Evolutionary conservation across 2,113 vertebrate genomes (phyloP).

Genomic region (Sturnira hondurensis): DNA sequence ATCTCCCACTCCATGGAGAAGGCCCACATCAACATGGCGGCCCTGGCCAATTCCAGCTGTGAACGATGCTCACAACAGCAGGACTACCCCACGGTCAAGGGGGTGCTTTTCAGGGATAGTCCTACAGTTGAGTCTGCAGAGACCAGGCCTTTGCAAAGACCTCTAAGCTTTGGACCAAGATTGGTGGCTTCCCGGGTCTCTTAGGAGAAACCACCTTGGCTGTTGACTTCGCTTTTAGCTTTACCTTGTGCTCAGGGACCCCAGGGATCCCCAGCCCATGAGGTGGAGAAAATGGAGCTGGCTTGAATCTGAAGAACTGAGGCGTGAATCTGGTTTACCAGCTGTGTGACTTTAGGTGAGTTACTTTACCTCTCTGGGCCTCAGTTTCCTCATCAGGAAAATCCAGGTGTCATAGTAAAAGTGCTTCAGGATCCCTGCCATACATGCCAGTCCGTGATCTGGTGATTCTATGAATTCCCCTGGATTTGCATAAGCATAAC

Average conservation of each 20-base stretch:
- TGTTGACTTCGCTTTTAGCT: not conserved
- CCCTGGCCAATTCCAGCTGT: not conserved
- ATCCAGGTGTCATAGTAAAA: not conserved
- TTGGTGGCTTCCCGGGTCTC: not conserved
- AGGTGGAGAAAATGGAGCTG: not conserved
- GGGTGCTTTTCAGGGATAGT: not conserved
- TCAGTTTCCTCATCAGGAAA: not conserved
- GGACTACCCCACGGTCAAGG: not conserved
- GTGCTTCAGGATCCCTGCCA: not conserved
- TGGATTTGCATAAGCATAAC: conserved; percentile 41
- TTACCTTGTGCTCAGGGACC: not conserved
- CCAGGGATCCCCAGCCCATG: not conserved
- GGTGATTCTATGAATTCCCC: conserved; percentile 26
- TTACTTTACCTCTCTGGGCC: not conserved
- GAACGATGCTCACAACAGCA: not conserved
- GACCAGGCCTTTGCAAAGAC: not conserved
- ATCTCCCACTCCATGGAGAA: not conserved
- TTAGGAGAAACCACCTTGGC: not conserved
- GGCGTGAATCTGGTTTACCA: not conserved
- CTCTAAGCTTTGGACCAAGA: not conserved
- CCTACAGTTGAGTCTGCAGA: not conserved
- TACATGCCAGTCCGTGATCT: not conserved
- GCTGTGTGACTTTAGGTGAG: not conserved
- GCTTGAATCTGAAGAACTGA: not conserved
- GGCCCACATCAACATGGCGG: not conserved